A percentile compares a stretch with the other conserved stretches of the same genome.
phyloP scores from a whole-genome alignment of 1,140 invertebrate species.

The Stegodyphus mimosarum region DNA sequence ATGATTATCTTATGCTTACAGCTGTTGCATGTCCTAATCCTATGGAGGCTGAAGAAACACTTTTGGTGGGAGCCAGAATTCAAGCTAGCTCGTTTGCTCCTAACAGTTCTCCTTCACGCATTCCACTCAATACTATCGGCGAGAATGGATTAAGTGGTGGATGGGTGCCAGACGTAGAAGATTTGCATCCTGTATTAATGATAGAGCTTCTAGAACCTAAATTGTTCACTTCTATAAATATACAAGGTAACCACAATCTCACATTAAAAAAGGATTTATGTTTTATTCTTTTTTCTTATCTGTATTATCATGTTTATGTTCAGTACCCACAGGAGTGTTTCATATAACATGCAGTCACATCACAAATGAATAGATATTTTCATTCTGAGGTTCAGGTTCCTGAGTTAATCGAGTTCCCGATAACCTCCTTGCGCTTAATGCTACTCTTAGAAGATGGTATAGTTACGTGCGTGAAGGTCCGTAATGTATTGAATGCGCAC shows the following conservation, averaged over 20 bases:
- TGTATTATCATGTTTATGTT: too few relatives aligned
- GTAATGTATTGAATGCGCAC: too few relatives aligned
- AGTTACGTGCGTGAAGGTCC: too few relatives aligned
- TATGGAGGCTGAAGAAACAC: conserved; percentile 13
- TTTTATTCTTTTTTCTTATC: too few relatives aligned
- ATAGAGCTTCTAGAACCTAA: conserved; percentile 71
- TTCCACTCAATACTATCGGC: conserved; percentile 3
- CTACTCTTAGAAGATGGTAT: too few relatives aligned
- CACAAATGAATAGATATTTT: too few relatives aligned
- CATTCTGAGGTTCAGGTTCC: too few relatives aligned
- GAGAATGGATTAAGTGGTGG: conserved; percentile 67
- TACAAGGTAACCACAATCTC: conserved; percentile 29
- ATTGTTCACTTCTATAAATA: conserved; percentile 28
- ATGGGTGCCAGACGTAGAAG: conserved; percentile 75
- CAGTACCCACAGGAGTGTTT: too few relatives aligned
- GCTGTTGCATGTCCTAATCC: conserved; percentile 19
- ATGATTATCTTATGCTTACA: neutral
- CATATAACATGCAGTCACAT: too few relatives aligned
- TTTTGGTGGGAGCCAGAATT: conserved; percentile 18
- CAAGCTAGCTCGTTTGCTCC: conserved; percentile 22
- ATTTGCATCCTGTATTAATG: conserved; percentile 76
- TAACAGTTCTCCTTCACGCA: conserved; percentile 6
- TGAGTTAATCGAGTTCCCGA: too few relatives aligned
- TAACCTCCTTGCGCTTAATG: too few relatives aligned
- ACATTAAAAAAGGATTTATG: too few relatives aligned